Percentiles rank a stretch among this genome's conserved stretches.
phyloP scores from a whole-genome alignment of 2,888 invertebrate species.

The Netelia melanura region DNA sequence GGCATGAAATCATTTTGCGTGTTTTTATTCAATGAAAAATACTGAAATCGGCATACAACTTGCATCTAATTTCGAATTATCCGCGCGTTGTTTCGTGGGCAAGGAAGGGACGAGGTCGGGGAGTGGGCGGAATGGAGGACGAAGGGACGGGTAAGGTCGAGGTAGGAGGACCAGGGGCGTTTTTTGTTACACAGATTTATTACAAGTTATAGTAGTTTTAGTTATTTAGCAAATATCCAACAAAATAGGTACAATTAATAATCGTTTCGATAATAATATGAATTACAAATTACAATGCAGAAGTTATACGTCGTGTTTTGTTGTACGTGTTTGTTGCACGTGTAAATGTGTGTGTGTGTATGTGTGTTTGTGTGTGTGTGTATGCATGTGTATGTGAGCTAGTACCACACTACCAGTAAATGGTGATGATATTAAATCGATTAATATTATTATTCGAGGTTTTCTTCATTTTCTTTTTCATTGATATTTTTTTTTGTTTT shows the following conservation, averaged over 20 bases:
- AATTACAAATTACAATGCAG: slow-evolving; percentile 57
- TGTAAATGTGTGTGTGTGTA: slow-evolving; percentile 1
- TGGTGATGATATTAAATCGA: slow-evolving; percentile 59
- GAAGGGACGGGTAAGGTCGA: background rate
- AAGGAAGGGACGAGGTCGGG: background rate
- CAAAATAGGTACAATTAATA: slow-evolving; percentile 54
- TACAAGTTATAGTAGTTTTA: slow-evolving; percentile 48
- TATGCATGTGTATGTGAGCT: slow-evolving; percentile 20
- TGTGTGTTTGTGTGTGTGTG: slow-evolving; percentile 10
- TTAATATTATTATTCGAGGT: slow-evolving; percentile 60
- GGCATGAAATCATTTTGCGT: slow-evolving; percentile 57
- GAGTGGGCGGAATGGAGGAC: background rate
- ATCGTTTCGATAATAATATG: slow-evolving; percentile 47
- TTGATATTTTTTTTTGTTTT: slow-evolving; percentile 16
- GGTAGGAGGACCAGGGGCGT: background rate
- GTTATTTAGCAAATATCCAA: slow-evolving; percentile 64
- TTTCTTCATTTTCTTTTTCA: background rate
- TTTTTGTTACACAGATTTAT: slow-evolving; percentile 33
- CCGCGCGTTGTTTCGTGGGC: slow-evolving; percentile 44
- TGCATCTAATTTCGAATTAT: slow-evolving; percentile 68
- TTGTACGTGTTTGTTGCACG: slow-evolving; percentile 6
- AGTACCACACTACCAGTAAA: slow-evolving; percentile 49
- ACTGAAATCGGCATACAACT: slow-evolving; percentile 80
- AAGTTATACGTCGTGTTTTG: slow-evolving; percentile 51
- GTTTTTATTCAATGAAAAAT: slow-evolving; percentile 78